Percentiles rank a stretch among this genome's conserved stretches.
phyloP scores from a whole-genome alignment of 2,888 invertebrate genomes.

The Lasioglossum malachurum region DNA sequence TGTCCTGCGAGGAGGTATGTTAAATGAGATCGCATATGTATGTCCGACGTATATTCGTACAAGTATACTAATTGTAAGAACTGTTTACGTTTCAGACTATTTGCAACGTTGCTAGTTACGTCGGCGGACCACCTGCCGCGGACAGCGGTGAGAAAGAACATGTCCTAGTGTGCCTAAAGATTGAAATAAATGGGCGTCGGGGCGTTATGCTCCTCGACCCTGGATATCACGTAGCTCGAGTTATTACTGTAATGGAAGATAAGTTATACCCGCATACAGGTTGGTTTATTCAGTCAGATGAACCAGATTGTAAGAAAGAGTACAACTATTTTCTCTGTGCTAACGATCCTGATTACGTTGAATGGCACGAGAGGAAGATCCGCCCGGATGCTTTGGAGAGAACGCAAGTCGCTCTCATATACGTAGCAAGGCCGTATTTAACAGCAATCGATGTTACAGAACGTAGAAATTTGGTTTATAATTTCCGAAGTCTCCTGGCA shows the following conservation, averaged over 20 bases:
- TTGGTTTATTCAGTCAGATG: conserved; percentile 94
- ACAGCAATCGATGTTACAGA: conserved; percentile 95
- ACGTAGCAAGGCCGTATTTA: conserved; percentile 91
- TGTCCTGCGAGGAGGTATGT: conserved; percentile 94
- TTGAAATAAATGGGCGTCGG: conserved; percentile 90
- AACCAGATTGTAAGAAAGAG: conserved; percentile 91
- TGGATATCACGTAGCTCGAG: conserved; percentile 95
- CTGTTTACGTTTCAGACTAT: conserved; percentile 79
- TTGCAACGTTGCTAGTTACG: conserved; percentile 84
- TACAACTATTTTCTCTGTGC: conserved; percentile 92
- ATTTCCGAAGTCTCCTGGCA: conserved; percentile 92
- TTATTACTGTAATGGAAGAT: conserved; percentile 95
- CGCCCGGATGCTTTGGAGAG: conserved; percentile 87
- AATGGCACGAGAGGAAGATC: conserved; percentile 94
- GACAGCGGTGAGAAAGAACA: conserved; percentile 94
- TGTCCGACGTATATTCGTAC: not conserved
- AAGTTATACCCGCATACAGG: conserved; percentile 94
- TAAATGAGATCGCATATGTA: not conserved
- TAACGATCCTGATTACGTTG: conserved; percentile 90
- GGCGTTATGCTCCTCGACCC: conserved; percentile 95
- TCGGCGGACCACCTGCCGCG: conserved; percentile 85
- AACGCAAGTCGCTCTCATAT: conserved; percentile 91
- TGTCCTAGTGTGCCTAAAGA: conserved; percentile 92
- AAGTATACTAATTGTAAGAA: not conserved
- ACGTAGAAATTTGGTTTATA: conserved; percentile 94